phyloP scores from a whole-genome alignment of 2,888 invertebrate genomes.

The Diploptera punctata region DNA sequence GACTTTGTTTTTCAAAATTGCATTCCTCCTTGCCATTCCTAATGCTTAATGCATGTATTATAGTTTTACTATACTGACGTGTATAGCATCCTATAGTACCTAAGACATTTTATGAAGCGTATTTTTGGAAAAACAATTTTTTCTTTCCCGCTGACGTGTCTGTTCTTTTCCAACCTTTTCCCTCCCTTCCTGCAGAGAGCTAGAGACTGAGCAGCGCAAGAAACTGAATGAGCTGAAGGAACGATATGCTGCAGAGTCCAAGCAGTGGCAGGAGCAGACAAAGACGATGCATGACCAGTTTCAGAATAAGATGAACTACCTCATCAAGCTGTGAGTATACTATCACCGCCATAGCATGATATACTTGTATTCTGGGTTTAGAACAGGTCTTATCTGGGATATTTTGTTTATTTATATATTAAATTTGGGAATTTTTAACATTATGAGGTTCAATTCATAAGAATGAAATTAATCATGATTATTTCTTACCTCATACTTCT shows the following conservation, averaged over 20 bases:
- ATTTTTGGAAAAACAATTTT: neutral
- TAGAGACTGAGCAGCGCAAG: slow-evolving; percentile 31
- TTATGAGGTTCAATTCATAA: too few relatives aligned
- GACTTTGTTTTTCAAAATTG: neutral
- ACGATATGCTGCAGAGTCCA: slow-evolving; percentile 24
- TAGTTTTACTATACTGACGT: slow-evolving; percentile 4
- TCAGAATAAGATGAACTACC: slow-evolving; percentile 26
- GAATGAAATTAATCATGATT: too few relatives aligned
- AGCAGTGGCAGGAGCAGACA: slow-evolving; percentile 32
- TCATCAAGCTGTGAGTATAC: slow-evolving; percentile 25
- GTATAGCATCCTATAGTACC: slow-evolving; percentile 11
- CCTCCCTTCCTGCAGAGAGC: slow-evolving; percentile 34
- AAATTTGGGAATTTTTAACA: too few relatives aligned
- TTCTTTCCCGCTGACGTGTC: neutral
- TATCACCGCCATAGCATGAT: too few relatives aligned
- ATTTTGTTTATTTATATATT: too few relatives aligned
- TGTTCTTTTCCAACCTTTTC: neutral
- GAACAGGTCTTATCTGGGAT: too few relatives aligned
- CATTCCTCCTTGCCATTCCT: neutral
- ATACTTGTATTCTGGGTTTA: too few relatives aligned
- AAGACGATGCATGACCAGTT: slow-evolving; percentile 8
- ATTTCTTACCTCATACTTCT: too few relatives aligned
- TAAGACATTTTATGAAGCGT: neutral
- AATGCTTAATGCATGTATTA: neutral
- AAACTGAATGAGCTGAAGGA: slow-evolving; percentile 33